These are phyloP conservation scores for Axea sp. DNA, from an alignment of 2,888 invertebrate species.

Conservation along the genomic window DNA sequence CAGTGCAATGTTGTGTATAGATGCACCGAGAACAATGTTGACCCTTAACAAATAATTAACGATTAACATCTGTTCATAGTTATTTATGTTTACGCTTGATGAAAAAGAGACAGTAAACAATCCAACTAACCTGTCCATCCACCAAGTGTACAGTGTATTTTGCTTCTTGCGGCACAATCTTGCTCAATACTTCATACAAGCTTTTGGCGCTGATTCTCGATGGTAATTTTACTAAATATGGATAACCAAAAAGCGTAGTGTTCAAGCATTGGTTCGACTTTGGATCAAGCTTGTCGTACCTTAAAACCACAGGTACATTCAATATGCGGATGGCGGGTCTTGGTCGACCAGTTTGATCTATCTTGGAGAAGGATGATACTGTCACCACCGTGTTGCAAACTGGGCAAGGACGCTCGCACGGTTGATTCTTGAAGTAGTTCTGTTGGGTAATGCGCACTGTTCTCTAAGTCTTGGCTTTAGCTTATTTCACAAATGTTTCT, in stretches of 20 bases:
- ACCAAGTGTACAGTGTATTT: constrained; percentile 81
- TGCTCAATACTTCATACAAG: constrained; percentile 80
- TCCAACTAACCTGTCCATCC: constrained; percentile 82
- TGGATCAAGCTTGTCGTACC: constrained; percentile 80
- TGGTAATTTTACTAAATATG: constrained; percentile 81
- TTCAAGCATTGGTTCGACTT: constrained; percentile 73
- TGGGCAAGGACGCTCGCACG: constrained; percentile 71
- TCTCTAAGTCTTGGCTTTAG: constrained; percentile 69
- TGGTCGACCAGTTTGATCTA: constrained; percentile 75
- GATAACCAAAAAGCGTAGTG: constrained; percentile 81
- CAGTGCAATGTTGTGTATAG: constrained; percentile 81
- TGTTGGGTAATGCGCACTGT: constrained; percentile 72
- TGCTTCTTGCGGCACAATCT: constrained; percentile 79
- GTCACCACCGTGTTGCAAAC: constrained; percentile 71
- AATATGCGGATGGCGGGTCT: constrained; percentile 79
- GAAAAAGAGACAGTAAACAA: no score
- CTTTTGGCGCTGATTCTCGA: constrained; percentile 80
- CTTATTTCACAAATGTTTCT: constrained; percentile 68
- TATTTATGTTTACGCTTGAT: no score
- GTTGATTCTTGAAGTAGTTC: constrained; percentile 75
- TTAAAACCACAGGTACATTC: constrained; percentile 81
- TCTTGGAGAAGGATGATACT: constrained; percentile 73
- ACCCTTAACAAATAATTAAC: constrained; percentile 80
- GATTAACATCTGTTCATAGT: no score
- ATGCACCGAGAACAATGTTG: constrained; percentile 82